Conservation (phyloP, 2,888 invertebrate genomes). For the Zeuzera pyrina region DNA sequence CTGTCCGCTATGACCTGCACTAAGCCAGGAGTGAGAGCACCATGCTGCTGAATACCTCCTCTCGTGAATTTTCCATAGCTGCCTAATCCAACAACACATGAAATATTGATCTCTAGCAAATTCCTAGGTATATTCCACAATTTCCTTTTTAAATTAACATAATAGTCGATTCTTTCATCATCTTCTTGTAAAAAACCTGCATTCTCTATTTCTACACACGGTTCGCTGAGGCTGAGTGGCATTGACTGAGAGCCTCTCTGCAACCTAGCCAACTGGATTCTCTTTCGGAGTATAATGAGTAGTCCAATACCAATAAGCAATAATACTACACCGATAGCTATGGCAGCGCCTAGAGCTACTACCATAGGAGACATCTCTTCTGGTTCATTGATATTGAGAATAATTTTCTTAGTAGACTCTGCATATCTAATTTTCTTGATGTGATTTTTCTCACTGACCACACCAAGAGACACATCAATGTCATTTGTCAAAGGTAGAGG, state of each 20-base stretch:
- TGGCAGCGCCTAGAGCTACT: constrained; percentile 67
- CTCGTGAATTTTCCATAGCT: constrained; percentile 84
- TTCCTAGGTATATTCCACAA: constrained; percentile 82
- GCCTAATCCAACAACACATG: constrained; percentile 80
- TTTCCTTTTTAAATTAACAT: constrained; percentile 82
- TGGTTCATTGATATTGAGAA: constrained; percentile 64
- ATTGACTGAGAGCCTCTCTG: constrained; percentile 63
- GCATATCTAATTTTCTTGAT: constrained; percentile 78
- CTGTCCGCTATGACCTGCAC: constrained; percentile 79
- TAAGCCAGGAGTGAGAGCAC: constrained; percentile 61
- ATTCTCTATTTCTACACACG: constrained; percentile 86
- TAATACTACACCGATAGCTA: constrained; percentile 82
- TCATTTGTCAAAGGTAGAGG: constrained; percentile 76
- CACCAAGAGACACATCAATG: constrained; percentile 79
- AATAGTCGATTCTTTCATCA: constrained; percentile 78
- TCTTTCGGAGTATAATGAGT: constrained; percentile 74
- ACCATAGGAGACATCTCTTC: constrained; percentile 63
- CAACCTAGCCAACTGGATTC: constrained; percentile 55
- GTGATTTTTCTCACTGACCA: constrained; percentile 79
- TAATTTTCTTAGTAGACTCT: constrained; percentile 66
- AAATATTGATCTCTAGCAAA: constrained; percentile 79
- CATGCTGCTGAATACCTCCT: constrained; percentile 78
- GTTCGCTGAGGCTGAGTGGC: constrained; percentile 84
- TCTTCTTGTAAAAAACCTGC: constrained; percentile 84
- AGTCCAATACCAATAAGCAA: constrained; percentile 76